A percentile compares a stretch with the other conserved stretches of the same genome.
Evolutionary conservation across 2,888 invertebrate genomes (phyloP).

Genomic region (Phymatocera aterrima): DNA sequence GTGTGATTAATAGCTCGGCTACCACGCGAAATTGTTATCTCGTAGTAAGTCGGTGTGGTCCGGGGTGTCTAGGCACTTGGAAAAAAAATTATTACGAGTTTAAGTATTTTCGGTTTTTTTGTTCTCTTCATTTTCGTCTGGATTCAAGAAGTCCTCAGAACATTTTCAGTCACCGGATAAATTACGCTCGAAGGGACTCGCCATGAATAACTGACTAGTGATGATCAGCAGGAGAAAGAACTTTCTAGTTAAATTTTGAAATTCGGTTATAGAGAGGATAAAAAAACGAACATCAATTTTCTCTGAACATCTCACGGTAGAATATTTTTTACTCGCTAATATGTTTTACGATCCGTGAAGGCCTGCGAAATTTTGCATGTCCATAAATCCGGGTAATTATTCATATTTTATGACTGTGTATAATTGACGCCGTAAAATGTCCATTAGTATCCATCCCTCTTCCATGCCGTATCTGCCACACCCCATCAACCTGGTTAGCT

Average conservation of each 20-base stretch:
- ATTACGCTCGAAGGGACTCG: no score
- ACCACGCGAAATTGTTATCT: conserved; percentile 40
- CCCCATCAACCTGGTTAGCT: not conserved
- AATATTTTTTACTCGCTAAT: conserved; percentile 51
- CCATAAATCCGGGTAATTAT: conserved; percentile 66
- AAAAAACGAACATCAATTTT: no score
- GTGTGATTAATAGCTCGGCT: conserved; percentile 44
- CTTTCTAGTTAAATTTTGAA: not conserved
- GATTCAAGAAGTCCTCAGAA: no score
- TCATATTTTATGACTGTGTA: conserved; percentile 69
- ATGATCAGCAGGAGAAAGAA: no score
- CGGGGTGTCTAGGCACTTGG: not conserved
- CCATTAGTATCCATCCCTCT: conserved; percentile 62
- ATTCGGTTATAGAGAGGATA: no score
- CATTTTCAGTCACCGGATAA: no score
- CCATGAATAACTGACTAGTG: no score
- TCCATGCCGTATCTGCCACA: not conserved
- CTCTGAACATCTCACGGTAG: no score
- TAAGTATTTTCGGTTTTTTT: not conserved
- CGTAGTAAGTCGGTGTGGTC: conserved; percentile 39
- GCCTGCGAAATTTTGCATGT: conserved; percentile 58
- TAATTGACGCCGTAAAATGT: conserved; percentile 70
- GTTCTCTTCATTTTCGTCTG: no score
- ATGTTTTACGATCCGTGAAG: conserved; percentile 57
- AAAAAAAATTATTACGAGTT: not conserved